Evolutionary conservation across 2,888 invertebrate genomes (phyloP).

Genomic region (Nephrocerus scutellatus): DNA sequence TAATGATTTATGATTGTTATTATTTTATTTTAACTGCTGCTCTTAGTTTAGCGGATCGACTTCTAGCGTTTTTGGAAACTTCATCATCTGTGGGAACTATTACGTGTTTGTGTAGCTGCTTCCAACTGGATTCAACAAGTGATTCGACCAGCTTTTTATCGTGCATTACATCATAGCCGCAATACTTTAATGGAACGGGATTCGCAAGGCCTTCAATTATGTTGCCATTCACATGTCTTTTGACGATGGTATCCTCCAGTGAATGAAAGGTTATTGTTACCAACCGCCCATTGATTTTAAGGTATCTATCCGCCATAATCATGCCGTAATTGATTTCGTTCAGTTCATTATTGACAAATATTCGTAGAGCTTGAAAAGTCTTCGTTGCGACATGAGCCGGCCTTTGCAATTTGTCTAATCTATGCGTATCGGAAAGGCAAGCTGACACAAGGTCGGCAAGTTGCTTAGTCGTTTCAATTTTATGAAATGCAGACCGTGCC

Average conservation of each 20-base stretch:
- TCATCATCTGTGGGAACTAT: constrained; percentile 67
- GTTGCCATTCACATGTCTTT: constrained; percentile 77
- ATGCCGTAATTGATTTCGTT: constrained; percentile 91
- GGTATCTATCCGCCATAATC: constrained; percentile 64
- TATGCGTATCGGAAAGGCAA: constrained; percentile 52
- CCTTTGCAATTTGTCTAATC: constrained; percentile 67
- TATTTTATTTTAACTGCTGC: constrained; percentile 65
- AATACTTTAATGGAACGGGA: constrained; percentile 64
- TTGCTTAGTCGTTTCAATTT: constrained; percentile 74
- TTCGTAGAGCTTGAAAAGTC: constrained; percentile 86
- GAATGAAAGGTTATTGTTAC: constrained; percentile 87
- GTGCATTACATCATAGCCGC: constrained; percentile 56
- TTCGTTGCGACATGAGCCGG: constrained; percentile 80
- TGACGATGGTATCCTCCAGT: constrained; percentile 87
- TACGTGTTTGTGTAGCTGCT: constrained; percentile 72
- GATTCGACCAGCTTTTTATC: constrained; percentile 56
- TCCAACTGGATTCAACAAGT: constrained; percentile 65
- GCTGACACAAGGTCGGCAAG: constrained; percentile 67
- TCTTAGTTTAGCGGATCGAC: constrained; percentile 82
- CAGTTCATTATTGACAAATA: constrained; percentile 93
- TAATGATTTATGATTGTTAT: no score
- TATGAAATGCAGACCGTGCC: constrained; percentile 66
- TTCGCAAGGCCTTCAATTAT: constrained; percentile 65
- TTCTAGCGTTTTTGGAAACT: constrained; percentile 70
- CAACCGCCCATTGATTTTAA: constrained; percentile 71